phyloP scores from a whole-genome alignment of 2,113 vertebrate genomes.

The Coturnix japonica region DNA sequence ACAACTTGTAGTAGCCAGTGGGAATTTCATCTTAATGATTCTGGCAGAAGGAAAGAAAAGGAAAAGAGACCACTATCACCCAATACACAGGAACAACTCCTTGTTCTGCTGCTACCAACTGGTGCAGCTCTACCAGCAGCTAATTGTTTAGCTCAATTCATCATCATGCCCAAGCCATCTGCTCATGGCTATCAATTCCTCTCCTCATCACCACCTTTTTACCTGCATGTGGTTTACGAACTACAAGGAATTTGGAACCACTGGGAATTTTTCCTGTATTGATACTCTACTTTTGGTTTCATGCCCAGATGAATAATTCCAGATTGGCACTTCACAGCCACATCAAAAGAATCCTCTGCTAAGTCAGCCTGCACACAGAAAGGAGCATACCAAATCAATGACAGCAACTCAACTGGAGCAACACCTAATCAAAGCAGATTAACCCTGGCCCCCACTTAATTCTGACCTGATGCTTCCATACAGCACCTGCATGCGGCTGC shows the following conservation, averaged over 20 bases:
- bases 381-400: neutral
- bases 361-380: neutral
- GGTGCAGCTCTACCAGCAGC: neutral
- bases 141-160: neutral
- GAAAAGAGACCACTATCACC: neutral
- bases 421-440: conserved; percentile 31
- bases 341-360: neutral
- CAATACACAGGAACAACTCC: neutral
- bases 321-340: conserved; percentile 16
- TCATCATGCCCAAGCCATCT: neutral
- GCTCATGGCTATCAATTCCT: neutral
- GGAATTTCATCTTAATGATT: neutral
- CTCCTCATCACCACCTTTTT: neutral
- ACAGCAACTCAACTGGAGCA: neutral
- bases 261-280: neutral
- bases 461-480: neutral
- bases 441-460: conserved; percentile 16
- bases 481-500: neutral
- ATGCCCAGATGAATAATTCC: neutral
- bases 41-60: neutral
- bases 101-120: neutral
- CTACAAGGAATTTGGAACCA: neutral
- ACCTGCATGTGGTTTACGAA: neutral
- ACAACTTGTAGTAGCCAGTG: neutral
- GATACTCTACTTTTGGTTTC: neutral